A percentile compares a stretch with the other conserved stretches of the same genome.
phyloP scores from a whole-genome alignment of 1,140 invertebrate species.

The Nebria ingens region DNA sequence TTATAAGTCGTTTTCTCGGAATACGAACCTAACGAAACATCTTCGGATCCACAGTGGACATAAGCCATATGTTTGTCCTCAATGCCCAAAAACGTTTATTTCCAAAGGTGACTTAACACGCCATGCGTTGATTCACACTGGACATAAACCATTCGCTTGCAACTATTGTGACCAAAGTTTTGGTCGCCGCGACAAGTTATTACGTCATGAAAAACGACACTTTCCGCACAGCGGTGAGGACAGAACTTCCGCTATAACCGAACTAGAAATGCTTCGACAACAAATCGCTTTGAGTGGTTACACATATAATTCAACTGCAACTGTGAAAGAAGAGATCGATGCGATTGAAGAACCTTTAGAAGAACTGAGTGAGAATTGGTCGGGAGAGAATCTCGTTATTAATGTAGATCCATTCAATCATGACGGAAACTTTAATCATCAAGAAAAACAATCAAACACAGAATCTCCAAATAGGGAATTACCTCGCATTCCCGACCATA shows the following conservation, averaged over 20 bases:
- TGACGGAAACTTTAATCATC: slow-evolving; percentile 20
- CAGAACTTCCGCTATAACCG: slow-evolving; percentile 17
- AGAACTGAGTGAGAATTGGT: slow-evolving; percentile 27
- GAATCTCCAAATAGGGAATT: slow-evolving; percentile 12
- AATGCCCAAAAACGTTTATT: slow-evolving; percentile 63
- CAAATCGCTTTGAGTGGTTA: slow-evolving; percentile 23
- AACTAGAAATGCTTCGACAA: slow-evolving; percentile 26
- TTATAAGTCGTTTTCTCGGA: slow-evolving; percentile 56
- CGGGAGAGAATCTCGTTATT: slow-evolving; percentile 42
- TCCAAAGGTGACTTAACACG: slow-evolving; percentile 55
- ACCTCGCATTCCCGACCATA: slow-evolving; percentile 19
- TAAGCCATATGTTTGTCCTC: slow-evolving; percentile 59
- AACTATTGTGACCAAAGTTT: slow-evolving; percentile 55
- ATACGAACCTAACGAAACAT: slow-evolving; percentile 79
- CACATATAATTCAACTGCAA: slow-evolving; percentile 12
- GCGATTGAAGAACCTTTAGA: slow-evolving; percentile 16
- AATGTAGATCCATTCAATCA: slow-evolving; percentile 44
- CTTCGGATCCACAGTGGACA: slow-evolving; percentile 59
- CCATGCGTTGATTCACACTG: slow-evolving; percentile 59
- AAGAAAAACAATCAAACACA: not conserved
- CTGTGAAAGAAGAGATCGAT: not conserved
- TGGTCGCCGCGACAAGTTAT: slow-evolving; percentile 48
- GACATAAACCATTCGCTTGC: slow-evolving; percentile 58
- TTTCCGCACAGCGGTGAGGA: slow-evolving; percentile 26
- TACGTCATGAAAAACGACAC: slow-evolving; percentile 48